phyloP scores from a whole-genome alignment of 2,797 vertebrate species.

The Gallinago stenura region DNA sequence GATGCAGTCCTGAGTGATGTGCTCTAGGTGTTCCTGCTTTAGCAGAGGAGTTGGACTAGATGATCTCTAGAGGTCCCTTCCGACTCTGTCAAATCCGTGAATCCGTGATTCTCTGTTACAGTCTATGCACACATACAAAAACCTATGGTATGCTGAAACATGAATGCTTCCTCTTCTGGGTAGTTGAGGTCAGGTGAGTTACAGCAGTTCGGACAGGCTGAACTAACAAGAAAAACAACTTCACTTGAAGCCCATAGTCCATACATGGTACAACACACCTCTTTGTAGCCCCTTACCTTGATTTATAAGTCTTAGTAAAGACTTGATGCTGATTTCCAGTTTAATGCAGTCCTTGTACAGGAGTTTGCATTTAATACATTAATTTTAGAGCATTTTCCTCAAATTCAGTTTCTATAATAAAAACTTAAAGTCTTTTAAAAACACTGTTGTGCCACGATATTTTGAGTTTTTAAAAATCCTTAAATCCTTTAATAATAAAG shows the following conservation, averaged over 20 bases:
- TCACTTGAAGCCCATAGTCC: neutral
- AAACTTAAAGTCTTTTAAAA: neutral
- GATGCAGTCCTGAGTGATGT: too few relatives aligned
- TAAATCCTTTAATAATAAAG: neutral
- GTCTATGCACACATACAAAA: neutral
- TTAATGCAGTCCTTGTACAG: neutral
- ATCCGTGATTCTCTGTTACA: neutral
- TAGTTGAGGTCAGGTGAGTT: neutral
- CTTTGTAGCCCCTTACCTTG: accelerated
- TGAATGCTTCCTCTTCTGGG: neutral
- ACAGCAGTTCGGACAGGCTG: neutral
- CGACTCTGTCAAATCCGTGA: too few relatives aligned
- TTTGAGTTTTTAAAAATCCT: neutral
- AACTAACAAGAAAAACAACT: neutral
- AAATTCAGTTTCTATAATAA: neutral
- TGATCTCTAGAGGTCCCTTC: too few relatives aligned
- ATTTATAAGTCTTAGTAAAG: neutral
- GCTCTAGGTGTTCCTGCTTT: too few relatives aligned
- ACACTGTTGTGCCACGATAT: neutral
- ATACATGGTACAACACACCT: accelerated
- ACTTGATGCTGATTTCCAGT: neutral
- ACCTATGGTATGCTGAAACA: neutral
- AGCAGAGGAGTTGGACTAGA: too few relatives aligned
- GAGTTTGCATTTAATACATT: neutral
- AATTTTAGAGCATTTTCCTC: neutral